Percentiles rank a stretch among this genome's conserved stretches.
These are phyloP conservation scores for Columbina picui DNA, from an alignment of 2,113 vertebrate species.

Conservation along the genomic window DNA sequence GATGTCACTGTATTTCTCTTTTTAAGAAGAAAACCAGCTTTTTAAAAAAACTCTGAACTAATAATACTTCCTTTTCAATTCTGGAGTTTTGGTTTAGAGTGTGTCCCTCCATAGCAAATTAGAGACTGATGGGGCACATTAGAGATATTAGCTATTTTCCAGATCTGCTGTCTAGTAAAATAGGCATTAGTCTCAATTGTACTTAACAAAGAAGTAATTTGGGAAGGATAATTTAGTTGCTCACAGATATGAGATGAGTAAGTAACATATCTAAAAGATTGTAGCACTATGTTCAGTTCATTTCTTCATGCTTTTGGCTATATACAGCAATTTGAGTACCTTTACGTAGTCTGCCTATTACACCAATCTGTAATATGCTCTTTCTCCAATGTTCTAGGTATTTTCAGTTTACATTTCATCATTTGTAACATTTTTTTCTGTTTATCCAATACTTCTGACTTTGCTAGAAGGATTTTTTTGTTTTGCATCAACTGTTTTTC, in stretches of 20 bases:
- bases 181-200: not conserved
- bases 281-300: not conserved
- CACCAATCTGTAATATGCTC: not conserved
- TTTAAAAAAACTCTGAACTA: not conserved
- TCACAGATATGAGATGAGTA: not conserved
- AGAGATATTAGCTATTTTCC: not conserved
- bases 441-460: not conserved
- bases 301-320: not conserved
- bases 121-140: not conserved
- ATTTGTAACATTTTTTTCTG: not conserved
- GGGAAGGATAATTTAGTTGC: not conserved
- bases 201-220: not conserved
- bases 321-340: not conserved
- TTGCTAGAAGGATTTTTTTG: not conserved
- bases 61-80: not conserved
- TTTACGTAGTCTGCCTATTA: not conserved
- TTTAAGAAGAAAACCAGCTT: not conserved
- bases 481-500: not conserved
- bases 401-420: not conserved
- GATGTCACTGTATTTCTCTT: not conserved
- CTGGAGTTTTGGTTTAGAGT: not conserved
- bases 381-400: not conserved
- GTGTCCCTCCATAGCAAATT: not conserved
- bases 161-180: not conserved
- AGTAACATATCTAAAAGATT: not conserved